Evolutionary conservation across 2,113 vertebrate species (phyloP).

Genomic region (Sceloporus undulatus): DNA sequence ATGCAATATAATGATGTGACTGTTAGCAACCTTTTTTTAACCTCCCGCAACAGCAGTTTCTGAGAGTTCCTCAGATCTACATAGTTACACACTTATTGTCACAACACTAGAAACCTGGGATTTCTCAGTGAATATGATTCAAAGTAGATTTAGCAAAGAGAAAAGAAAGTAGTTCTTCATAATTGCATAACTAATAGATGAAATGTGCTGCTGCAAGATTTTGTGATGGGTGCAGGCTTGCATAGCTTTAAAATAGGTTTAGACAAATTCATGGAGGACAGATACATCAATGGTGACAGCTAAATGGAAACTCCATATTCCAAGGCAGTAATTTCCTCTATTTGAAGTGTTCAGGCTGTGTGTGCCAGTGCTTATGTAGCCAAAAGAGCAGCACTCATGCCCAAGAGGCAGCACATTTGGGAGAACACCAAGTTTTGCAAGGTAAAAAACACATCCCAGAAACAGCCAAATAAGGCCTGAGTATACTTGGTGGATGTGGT

Average conservation of each 20-base stretch:
- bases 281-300: not conserved
- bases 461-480: not conserved
- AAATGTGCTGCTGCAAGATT: not conserved
- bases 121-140: not conserved
- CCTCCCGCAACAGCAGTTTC: not conserved
- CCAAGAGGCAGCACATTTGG: not conserved
- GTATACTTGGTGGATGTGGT: too few species aligned
- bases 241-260: not conserved
- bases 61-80: not conserved
- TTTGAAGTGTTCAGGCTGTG: not conserved
- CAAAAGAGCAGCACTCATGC: not conserved
- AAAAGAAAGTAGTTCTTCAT: not conserved
- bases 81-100: not conserved
- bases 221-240: not conserved
- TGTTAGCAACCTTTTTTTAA: not conserved
- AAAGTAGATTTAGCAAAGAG: not conserved
- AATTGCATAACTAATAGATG: not conserved
- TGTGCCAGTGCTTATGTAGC: not conserved
- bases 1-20: not conserved
- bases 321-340: not conserved
- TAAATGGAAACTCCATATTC: not conserved
- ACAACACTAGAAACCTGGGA: not conserved
- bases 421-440: not conserved
- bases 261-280: not conserved
- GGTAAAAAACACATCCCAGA: not conserved